Conservation (phyloP, 2,797 vertebrate species). For the Sebastes alutus region DNA sequence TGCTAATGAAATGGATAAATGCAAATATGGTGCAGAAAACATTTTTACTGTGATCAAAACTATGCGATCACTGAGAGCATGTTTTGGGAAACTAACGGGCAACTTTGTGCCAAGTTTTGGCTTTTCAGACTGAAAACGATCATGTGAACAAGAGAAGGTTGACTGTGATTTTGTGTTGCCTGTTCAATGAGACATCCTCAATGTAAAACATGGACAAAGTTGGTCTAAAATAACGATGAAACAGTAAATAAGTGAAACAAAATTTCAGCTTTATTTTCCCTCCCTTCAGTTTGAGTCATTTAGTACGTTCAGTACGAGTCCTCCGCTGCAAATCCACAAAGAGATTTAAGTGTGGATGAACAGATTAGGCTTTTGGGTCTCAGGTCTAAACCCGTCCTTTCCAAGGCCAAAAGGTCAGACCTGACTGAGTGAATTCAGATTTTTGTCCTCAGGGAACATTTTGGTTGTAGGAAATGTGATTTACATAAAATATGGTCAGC, state of each 20-base stretch:
- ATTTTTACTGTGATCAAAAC: conserved; percentile 41
- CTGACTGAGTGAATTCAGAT: conserved; percentile 53
- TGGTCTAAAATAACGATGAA: neutral
- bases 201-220: neutral
- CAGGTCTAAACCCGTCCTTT: conserved; percentile 56
- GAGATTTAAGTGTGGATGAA: conserved; percentile 55
- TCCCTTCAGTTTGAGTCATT: conserved; percentile 8
- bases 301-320: neutral
- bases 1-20: conserved; percentile 54
- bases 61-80: conserved; percentile 7
- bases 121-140: conserved; percentile 1
- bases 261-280: neutral
- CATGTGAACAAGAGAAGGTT: neutral
- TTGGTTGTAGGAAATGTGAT: conserved; percentile 40
- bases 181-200: neutral
- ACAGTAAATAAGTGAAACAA: neutral
- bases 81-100: neutral
- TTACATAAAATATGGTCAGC: conserved; percentile 61
- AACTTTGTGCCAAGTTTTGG: conserved; percentile 18
- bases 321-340: conserved; percentile 40
- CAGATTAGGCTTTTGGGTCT: conserved; percentile 55
- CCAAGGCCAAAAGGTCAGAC: conserved; percentile 63
- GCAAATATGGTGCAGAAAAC: conserved; percentile 31
- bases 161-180: neutral
- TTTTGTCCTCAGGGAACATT: conserved; percentile 57